Percentiles rank a stretch among this genome's conserved stretches.
Evolutionary conservation across 1,140 invertebrate genomes (phyloP).

Genomic region (Lineus longissimus): DNA sequence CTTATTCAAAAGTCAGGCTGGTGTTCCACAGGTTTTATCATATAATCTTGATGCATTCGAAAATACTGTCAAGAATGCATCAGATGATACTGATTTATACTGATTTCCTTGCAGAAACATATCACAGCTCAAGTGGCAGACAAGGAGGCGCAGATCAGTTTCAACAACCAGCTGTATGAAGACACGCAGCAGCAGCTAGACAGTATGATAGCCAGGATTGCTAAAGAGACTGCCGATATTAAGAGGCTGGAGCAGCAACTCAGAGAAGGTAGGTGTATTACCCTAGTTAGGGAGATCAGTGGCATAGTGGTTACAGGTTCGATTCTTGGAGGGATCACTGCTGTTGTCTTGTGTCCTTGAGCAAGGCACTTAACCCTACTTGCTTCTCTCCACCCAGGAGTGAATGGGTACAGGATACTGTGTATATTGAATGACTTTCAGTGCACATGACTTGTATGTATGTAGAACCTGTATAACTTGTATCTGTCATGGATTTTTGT

Average conservation of each 20-base stretch:
- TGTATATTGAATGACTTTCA: too few species aligned
- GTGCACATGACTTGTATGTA: too few species aligned
- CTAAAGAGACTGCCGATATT: conserved; percentile 43
- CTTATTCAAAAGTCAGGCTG: too few species aligned
- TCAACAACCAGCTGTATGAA: conserved; percentile 34
- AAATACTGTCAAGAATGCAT: too few species aligned
- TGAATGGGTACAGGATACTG: too few species aligned
- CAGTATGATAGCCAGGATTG: conserved; percentile 38
- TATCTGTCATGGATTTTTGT: too few species aligned
- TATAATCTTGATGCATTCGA: too few species aligned
- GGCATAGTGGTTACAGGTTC: background rate
- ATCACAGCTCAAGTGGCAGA: conserved; percentile 40
- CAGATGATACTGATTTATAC: background rate
- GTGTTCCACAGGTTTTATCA: too few species aligned
- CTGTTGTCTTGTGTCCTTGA: too few species aligned
- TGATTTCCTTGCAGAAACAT: conserved; percentile 23
- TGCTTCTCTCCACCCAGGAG: too few species aligned
- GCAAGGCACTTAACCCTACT: too few species aligned
- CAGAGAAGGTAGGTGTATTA: conserved; percentile 29
- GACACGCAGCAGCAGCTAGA: conserved; percentile 41
- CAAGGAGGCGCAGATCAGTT: conserved; percentile 43
- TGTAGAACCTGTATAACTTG: too few species aligned
- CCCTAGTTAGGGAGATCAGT: background rate
- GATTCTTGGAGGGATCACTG: background rate
- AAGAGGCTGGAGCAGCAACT: conserved; percentile 44